Percentiles rank a stretch among this genome's conserved stretches.
These are phyloP conservation scores for Lithosia quadra DNA, from an alignment of 2,888 invertebrate species.

Conservation along the genomic window DNA sequence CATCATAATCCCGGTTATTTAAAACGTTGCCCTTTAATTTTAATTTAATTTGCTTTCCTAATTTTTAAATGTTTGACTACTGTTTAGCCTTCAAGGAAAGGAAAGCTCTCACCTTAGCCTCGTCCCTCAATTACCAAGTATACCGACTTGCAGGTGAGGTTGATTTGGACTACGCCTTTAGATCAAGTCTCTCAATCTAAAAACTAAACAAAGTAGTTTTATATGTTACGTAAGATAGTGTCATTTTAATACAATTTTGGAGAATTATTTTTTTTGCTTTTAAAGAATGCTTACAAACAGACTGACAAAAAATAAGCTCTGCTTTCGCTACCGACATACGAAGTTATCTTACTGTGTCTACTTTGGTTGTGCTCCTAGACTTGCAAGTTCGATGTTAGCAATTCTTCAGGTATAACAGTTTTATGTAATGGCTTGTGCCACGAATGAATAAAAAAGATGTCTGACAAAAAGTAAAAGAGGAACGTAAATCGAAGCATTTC, in stretches of 20 bases:
- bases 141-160: background rate
- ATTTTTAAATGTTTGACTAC: background rate
- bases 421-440: conserved; percentile 63
- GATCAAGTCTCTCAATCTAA: background rate
- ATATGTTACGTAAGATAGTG: background rate
- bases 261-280: too few species aligned
- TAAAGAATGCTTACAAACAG: background rate
- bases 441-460: conserved; percentile 70
- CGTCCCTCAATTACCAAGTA: background rate
- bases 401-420: conserved; percentile 52
- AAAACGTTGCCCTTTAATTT: too few species aligned
- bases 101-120: background rate
- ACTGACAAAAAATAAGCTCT: background rate
- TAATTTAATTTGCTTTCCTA: background rate
- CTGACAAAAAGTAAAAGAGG: conserved; percentile 72
- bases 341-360: conserved; percentile 8
- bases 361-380: background rate
- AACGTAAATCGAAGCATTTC: conserved; percentile 81
- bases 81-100: background rate
- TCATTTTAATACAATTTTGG: too few species aligned
- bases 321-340: background rate
- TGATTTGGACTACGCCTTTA: background rate
- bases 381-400: conserved; percentile 29
- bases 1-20: too few species aligned
- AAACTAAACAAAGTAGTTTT: background rate